Evolutionary conservation across 53 echinoderm and acorn worm species (phyloP), one percentile per base, ranked within the genome.

Genomic region (Apostichopus leukothele): DNA sequence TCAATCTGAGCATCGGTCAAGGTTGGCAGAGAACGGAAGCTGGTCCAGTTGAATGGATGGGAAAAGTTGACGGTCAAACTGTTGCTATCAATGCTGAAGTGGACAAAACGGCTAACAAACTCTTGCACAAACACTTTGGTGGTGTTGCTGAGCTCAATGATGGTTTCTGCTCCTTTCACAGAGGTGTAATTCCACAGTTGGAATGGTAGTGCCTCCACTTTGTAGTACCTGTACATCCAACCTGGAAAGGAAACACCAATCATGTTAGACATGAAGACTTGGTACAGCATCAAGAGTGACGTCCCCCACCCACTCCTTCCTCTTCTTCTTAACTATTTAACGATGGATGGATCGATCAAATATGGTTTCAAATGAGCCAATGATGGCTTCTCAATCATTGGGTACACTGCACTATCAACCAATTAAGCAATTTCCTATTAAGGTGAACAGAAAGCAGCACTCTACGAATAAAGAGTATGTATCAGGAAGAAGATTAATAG

Each of bases 21-120:
- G 50, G 67, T 91, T 25, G 99, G 99, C 39, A 92, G 50, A 50
- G 89, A 79, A 14, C 94, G 86, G 94, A 99, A 99, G 93, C 94
- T 96, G 83, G 96, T 94, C 93, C 94, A 94, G 93, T 94, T 93
- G 53, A 99, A 75, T 53, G 99, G 99, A 91, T 99, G 99, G 90
- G 90, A 91, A 91, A 96, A 93, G 91, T 99, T 96, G 88, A 99
- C 91, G 76, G 99, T 92, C 79, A 94, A 90, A 93, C 99, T 99
- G 93, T 94, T 89, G 78, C 91, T 86, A 60, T 93, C 96, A 51
- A 78, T 63, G 78, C 61, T 86, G 67, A 86, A 90, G 16, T 85
- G 51, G 52, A 76, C 63, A 51, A 76, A 73, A 7, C n/a, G 90
- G 76, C 66, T 55, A 1, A 90, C 73, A 66, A 78, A 76, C 52